Base-by-base conservation (phyloP, 2,888 invertebrate species). In the Toxonevra muliebris region DNA sequence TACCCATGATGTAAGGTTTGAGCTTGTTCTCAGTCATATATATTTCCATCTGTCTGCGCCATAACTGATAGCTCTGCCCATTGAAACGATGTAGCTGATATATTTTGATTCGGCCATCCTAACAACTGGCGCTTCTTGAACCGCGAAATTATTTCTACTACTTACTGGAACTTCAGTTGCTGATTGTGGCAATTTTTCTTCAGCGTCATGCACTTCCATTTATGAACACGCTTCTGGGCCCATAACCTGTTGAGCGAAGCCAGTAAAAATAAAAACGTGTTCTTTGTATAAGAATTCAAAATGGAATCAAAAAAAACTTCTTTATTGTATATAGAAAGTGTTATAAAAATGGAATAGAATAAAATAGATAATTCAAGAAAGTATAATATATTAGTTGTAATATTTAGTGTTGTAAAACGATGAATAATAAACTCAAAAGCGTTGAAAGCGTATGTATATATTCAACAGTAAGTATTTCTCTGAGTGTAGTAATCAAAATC, bases 21-120 rank as follows among this genome's bases (percentile, higher is more conserved):
- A 70, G 57, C 43, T 73, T 73, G 30, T 71, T 72, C 43, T 74
- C 71, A 1, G 66, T 60, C 72, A 74, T 73, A 40, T 70, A 69
- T 12, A 71, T 71, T 50, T 69, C 71, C 70, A 69, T 70, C 15
- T 71, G 66, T 11, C 68, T 41, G 15, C 58, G 50, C 66, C 68
- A 71, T 30, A 71, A 48, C 30, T 68, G 61, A 52, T 69, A 71
- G 48, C 69, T 59, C 40, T 62, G 53, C 55, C 66, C 55, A 65
- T 71, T 61, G 40, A 69, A 71, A 52, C 71, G 61, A 66, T 71
- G 64, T 55, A 70, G 61, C 17, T 70, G 67, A 60, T 70, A 70
- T 11, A 63, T 50, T 53, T 65, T 15, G 68, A 64, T 43, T 71
- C 68, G n/a, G 66, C 55, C 64, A 69, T 68, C n/a, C 20, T 60